These are phyloP conservation scores for Rhogogaster chlorosoma DNA, from an alignment of 2,888 invertebrate species.

Conservation along the genomic window DNA sequence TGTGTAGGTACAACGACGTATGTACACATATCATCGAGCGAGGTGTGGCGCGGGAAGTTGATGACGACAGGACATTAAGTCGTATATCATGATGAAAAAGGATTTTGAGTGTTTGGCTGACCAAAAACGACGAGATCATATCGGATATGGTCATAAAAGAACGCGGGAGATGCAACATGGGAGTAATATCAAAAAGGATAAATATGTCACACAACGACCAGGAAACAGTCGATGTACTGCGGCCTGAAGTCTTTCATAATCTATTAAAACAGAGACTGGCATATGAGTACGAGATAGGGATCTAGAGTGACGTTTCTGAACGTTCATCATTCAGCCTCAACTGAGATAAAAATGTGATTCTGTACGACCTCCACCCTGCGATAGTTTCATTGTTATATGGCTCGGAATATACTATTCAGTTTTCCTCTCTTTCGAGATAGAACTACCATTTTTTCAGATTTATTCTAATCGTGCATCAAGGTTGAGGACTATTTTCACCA, in stretches of 20 bases:
- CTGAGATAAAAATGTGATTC: neutral
- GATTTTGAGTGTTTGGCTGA: neutral
- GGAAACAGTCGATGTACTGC: neutral
- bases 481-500: neutral
- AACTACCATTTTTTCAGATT: neutral
- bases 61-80: neutral
- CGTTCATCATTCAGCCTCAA: neutral
- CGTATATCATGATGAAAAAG: neutral
- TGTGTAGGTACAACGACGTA: conserved; percentile 8
- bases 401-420: neutral
- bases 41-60: neutral
- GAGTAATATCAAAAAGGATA: neutral
- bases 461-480: neutral
- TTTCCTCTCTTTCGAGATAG: neutral
- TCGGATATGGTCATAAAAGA: neutral
- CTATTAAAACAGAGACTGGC: neutral
- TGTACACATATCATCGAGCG: neutral
- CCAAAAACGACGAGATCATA: neutral
- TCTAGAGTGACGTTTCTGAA: conserved; percentile 10
- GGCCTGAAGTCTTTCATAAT: conserved; percentile 9
- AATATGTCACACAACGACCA: neutral
- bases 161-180: neutral
- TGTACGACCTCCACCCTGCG: neutral
- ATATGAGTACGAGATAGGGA: conserved; percentile 1
- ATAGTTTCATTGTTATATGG: neutral